Evolutionary conservation across 2,113 vertebrate species (phyloP).

Genomic region (Paedocypris sp.): DNA sequence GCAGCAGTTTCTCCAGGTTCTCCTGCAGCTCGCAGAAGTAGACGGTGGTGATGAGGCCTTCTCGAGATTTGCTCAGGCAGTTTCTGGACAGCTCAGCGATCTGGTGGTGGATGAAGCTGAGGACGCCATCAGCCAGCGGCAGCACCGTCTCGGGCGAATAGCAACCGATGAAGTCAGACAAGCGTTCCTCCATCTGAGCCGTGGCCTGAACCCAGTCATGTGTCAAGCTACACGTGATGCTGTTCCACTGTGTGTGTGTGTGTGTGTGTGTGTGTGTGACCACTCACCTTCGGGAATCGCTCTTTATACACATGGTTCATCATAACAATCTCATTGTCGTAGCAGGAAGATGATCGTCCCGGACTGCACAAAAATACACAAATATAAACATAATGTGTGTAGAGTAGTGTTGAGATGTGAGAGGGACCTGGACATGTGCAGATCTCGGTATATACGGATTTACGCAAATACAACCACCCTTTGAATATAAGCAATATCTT

Average conservation of each 20-base stretch:
- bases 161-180: slow-evolving; percentile 72
- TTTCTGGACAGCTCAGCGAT: slow-evolving; percentile 82
- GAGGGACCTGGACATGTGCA: too few relatives aligned
- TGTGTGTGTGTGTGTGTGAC: too few relatives aligned
- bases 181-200: slow-evolving; percentile 88
- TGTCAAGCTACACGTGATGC: slow-evolving; percentile 21
- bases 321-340: slow-evolving; percentile 92
- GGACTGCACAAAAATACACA: slow-evolving; percentile 11
- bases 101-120: slow-evolving; percentile 96
- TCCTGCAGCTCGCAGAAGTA: slow-evolving; percentile 93
- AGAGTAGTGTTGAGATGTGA: not conserved
- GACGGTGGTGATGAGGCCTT: slow-evolving; percentile 80
- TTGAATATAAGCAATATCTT: too few relatives aligned
- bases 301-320: slow-evolving; percentile 97
- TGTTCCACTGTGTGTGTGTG: slow-evolving; percentile 27
- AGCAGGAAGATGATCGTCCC: slow-evolving; percentile 35
- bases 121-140: slow-evolving; percentile 81
- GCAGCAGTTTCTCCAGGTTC: slow-evolving; percentile 82
- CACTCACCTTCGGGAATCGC: slow-evolving; percentile 83
- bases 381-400: not conserved
- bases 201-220: slow-evolving; percentile 73
- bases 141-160: slow-evolving; percentile 75
- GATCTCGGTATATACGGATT: too few relatives aligned
- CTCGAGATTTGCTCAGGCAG: slow-evolving; percentile 79
- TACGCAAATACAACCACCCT: too few relatives aligned